phyloP scores from a whole-genome alignment of 2,888 invertebrate genomes.

The Xestoiulus laeticollis region DNA sequence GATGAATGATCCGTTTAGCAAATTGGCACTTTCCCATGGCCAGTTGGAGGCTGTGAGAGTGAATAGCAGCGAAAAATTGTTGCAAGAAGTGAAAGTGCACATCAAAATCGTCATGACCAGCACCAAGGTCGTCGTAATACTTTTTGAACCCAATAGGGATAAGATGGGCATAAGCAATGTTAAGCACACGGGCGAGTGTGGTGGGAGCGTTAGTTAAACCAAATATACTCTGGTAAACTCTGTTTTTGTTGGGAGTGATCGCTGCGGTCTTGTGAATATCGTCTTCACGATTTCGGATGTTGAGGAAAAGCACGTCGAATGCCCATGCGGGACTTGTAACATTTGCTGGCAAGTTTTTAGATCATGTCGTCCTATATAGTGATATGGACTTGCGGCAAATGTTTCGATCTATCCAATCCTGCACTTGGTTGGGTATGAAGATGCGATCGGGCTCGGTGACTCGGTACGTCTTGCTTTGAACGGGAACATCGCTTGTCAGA shows the following conservation, averaged over 20 bases:
- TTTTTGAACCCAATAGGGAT: neutral
- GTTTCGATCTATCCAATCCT: conserved; percentile 1
- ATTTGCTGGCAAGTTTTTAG: too few relatives aligned
- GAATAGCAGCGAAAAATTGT: neutral
- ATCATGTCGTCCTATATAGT: too few relatives aligned
- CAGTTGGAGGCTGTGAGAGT: neutral
- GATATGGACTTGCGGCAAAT: conserved; percentile 21
- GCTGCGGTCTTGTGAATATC: neutral
- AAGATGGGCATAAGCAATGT: conserved; percentile 46
- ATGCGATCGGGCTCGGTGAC: neutral
- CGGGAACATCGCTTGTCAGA: neutral
- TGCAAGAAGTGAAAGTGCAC: too few relatives aligned
- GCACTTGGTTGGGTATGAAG: neutral
- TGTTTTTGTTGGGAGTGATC: neutral
- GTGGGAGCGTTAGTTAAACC: neutral
- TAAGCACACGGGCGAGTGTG: neutral
- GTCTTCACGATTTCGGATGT: neutral
- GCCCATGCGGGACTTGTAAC: neutral
- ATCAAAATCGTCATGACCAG: neutral
- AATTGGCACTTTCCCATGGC: neutral
- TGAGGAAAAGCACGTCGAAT: conserved; percentile 23
- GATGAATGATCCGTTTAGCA: neutral
- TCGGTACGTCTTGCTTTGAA: conserved; percentile 7
- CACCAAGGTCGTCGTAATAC: neutral
- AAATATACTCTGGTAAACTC: too few relatives aligned